Percentiles rank a stretch among this genome's conserved stretches.
phyloP scores from a whole-genome alignment of 2,797 vertebrate genomes.

The Dendrocincla tyrannina region DNA sequence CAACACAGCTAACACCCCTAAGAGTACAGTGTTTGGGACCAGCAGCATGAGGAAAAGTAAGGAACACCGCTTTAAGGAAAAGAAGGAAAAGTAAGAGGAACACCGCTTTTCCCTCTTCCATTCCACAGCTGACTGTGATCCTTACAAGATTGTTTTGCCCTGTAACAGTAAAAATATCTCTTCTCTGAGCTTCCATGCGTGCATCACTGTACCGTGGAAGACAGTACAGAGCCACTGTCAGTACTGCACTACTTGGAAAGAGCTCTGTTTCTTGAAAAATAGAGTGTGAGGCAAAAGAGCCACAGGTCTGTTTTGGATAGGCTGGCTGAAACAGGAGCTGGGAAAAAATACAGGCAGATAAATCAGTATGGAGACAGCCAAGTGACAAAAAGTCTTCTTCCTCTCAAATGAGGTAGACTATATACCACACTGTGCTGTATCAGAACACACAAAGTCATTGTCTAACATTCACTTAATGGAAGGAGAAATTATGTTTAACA shows the following conservation, averaged over 20 bases:
- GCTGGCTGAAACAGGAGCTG: background rate
- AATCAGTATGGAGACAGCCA: background rate
- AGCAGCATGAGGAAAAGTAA: too few species aligned
- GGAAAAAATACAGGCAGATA: background rate
- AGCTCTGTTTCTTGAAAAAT: background rate
- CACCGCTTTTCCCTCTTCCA: background rate
- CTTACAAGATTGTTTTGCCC: background rate
- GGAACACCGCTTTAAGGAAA: too few species aligned
- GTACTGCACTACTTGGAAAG: background rate
- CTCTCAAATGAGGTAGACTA: background rate
- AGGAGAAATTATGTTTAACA: background rate
- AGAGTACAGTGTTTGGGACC: fast-evolving
- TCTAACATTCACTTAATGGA: background rate
- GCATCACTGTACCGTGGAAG: background rate
- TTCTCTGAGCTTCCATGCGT: background rate
- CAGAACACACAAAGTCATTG: background rate
- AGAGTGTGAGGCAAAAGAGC: background rate
- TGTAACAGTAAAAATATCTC: background rate
- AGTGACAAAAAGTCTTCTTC: background rate
- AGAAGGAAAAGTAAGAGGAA: background rate
- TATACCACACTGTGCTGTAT: background rate
- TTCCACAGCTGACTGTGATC: background rate
- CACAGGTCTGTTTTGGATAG: background rate
- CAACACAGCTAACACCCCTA: background rate
- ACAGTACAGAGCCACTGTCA: background rate